Percentiles rank a stretch among this genome's conserved stretches.
phyloP scores from a whole-genome alignment of 2,113 vertebrate genomes.

The Scortum barcoo region DNA sequence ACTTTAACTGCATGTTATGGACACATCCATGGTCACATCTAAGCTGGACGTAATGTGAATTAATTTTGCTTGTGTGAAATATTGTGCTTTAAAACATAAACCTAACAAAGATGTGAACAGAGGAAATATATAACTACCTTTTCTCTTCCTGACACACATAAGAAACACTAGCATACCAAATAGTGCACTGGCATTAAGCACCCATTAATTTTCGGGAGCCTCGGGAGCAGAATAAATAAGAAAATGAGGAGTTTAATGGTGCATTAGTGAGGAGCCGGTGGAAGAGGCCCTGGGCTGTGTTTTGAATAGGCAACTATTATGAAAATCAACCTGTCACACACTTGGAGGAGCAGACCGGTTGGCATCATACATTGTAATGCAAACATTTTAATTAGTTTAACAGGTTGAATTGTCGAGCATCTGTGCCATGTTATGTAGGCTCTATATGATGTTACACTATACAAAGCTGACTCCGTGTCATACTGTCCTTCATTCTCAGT shows the following conservation, averaged over 20 bases:
- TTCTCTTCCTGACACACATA: neutral
- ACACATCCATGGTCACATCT: neutral
- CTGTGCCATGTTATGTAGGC: neutral
- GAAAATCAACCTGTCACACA: slow-evolving; percentile 62
- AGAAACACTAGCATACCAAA: slow-evolving; percentile 37
- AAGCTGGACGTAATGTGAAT: neutral
- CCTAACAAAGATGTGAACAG: neutral
- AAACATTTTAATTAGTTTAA: neutral
- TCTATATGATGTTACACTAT: neutral
- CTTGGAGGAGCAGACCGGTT: slow-evolving; percentile 50
- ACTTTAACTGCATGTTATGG: neutral
- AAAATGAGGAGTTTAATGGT: slow-evolving; percentile 73
- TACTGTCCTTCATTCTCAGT: neutral
- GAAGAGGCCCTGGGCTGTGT: slow-evolving; percentile 57
- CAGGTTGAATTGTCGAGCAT: neutral
- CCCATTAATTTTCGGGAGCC: slow-evolving; percentile 64
- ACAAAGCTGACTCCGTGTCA: neutral
- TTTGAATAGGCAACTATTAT: slow-evolving; percentile 61
- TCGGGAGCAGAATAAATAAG: slow-evolving; percentile 69
- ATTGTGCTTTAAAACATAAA: neutral
- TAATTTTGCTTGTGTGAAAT: neutral
- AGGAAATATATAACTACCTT: neutral
- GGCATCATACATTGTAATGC: slow-evolving; percentile 24
- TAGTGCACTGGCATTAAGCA: slow-evolving; percentile 46
- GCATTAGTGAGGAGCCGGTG: slow-evolving; percentile 66